phyloP scores from a whole-genome alignment of 2,113 vertebrate genomes.

The Formicarius rufipectus region DNA sequence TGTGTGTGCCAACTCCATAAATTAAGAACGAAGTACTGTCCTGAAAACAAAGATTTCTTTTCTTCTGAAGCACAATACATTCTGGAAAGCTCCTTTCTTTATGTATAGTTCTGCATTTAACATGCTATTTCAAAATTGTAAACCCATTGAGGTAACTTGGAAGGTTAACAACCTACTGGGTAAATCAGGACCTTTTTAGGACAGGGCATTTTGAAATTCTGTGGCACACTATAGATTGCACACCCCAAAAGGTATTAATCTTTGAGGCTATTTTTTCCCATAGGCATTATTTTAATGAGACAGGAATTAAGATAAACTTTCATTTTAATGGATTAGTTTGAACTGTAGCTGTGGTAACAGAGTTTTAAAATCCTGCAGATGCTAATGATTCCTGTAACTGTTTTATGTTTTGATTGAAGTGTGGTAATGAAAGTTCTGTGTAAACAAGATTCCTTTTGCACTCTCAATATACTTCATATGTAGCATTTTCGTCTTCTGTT shows the following conservation, averaged over 20 bases:
- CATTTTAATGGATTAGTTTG: background rate
- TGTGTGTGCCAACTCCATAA: fast-evolving
- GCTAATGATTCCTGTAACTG: background rate
- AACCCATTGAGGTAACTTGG: background rate
- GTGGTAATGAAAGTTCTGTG: background rate
- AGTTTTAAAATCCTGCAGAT: background rate
- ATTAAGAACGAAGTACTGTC: background rate
- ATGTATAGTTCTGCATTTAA: background rate
- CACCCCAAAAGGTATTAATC: background rate
- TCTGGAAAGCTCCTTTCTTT: background rate
- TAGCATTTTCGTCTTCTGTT: background rate
- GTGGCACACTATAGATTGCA: background rate
- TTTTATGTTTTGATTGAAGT: background rate
- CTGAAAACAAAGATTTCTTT: background rate
- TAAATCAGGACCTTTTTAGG: background rate
- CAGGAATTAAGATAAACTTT: background rate
- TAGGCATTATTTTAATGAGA: background rate
- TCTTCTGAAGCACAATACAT: background rate
- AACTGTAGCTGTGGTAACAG: background rate
- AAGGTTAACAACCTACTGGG: background rate
- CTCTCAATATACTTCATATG: background rate
- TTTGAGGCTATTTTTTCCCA: background rate
- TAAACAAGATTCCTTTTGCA: background rate
- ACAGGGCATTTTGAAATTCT: background rate
- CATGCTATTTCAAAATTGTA: background rate